Evolutionary conservation across 1,140 invertebrate genomes (phyloP), one percentile per base, ranked within the genome.

Genomic region (Lepeophtheirus salmonis): DNA sequence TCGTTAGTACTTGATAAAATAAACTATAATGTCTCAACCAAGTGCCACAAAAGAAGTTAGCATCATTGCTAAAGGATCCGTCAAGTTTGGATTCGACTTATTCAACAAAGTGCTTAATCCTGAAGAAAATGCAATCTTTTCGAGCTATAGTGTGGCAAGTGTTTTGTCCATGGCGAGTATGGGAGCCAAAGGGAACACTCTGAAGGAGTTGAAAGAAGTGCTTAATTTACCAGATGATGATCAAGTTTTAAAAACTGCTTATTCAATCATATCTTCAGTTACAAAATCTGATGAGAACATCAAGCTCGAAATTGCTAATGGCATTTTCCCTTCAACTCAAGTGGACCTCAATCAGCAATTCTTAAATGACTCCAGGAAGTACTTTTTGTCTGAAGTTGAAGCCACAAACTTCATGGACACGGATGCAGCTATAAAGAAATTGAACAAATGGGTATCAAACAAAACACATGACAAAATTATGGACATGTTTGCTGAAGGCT

Each of bases 381-480:
- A 71, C 57, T 83, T 79, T 12, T 64, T 72, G 17, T 74, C 77
- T 49, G 72, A 74, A 52, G 69, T 75, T 3, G 67, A 78, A 62
- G 67, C 67, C 21, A 63, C 82, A 1, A 69, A 81, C 68, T 83
- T 82, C 65, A 62, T 60, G 0, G 25, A 67, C 12, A 30, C 66
- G 2, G 65, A 67, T 10, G 67, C 48, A 25, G 73, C 76, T 1
- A 62, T 72, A 13, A 65, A 73, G n/a, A 67, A 64, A 3, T 83
- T 86, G 12, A 86, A 86, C 67, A 58, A 64, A 4, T 86, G 82
- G 83, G 79, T 87, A 2, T 76, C 79, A 67, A 65, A 74, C n/a
- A 76, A 82, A 68, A 89, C 86, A 0, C 76, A 81, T 62, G 71
- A 81, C 50, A 81, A 79, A 69, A 84, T 88, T 60, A 77, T 77